Conservation (phyloP, 2,797 vertebrate genomes). For the Cryptoprocta ferox region DNA sequence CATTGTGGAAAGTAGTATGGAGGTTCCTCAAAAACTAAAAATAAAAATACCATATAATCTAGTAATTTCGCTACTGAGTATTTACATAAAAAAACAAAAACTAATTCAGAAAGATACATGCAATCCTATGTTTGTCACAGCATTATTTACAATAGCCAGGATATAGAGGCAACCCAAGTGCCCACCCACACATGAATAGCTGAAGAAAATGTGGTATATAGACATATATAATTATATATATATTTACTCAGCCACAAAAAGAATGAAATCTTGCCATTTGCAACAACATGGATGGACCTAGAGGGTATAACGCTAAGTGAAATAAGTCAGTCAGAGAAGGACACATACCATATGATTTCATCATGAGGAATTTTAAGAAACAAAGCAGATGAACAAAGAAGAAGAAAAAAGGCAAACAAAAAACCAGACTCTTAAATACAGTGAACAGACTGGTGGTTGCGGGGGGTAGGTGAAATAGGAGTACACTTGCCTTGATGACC, state of each 20-base stretch:
- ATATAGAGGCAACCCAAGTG: background rate
- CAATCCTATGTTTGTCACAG: background rate
- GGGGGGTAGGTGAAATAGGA: background rate
- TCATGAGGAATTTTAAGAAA: background rate
- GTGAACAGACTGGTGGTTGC: background rate
- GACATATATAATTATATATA: background rate
- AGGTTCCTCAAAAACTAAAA: background rate
- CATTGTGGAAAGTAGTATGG: background rate
- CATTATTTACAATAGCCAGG: background rate
- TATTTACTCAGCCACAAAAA: background rate
- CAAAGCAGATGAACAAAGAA: background rate
- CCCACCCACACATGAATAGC: background rate
- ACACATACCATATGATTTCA: background rate
- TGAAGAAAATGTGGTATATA: background rate
- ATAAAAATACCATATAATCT: background rate
- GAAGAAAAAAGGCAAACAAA: background rate
- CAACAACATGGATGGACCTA: background rate
- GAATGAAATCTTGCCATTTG: background rate
- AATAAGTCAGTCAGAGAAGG: background rate
- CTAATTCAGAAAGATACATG: background rate
- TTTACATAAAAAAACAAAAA: background rate
- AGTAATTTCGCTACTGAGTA: background rate
- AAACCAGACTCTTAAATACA: background rate
- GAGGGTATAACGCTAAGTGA: background rate
- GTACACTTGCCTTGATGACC: background rate